Percentiles rank a stretch among this genome's conserved stretches.
phyloP scores from a whole-genome alignment of 2,888 invertebrate species.

The Hoplodrina ambigua region DNA sequence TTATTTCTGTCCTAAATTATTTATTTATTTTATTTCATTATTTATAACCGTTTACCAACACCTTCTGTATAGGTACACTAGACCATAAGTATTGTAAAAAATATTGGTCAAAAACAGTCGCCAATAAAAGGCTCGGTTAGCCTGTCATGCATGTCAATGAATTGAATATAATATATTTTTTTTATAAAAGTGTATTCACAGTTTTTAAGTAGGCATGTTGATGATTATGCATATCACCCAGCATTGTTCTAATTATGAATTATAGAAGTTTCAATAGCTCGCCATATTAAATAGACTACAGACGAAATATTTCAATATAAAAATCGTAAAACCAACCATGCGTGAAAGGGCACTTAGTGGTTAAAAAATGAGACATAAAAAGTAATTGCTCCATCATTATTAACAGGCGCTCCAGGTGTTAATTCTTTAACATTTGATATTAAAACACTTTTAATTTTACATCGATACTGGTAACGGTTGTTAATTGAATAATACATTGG shows the following conservation, averaged over 20 bases:
- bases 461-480: not conserved
- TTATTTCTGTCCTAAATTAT: no score
- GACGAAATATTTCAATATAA: conserved; percentile 11
- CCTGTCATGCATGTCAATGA: no score
- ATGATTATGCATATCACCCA: not conserved
- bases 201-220: not conserved
- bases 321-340: conserved; percentile 35
- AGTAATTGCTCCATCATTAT: conserved; percentile 40
- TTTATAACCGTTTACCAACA: no score
- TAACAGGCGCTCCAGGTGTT: conserved; percentile 23
- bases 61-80: no score
- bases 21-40: no score
- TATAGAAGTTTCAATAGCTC: conserved; percentile 8
- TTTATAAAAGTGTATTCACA: not conserved
- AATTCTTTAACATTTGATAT: conserved; percentile 16
- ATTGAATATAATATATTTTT: no score
- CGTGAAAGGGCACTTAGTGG: conserved; percentile 27
- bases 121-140: no score
- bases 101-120: no score
- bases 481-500: no score
- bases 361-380: conserved; percentile 37
- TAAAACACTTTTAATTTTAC: conserved; percentile 13
- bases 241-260: not conserved
- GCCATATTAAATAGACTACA: conserved; percentile 1
- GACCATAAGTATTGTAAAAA: no score